These are phyloP conservation scores for Hirudo medicinalis DNA, from an alignment of 1,140 invertebrate species.

Conservation along the genomic window DNA sequence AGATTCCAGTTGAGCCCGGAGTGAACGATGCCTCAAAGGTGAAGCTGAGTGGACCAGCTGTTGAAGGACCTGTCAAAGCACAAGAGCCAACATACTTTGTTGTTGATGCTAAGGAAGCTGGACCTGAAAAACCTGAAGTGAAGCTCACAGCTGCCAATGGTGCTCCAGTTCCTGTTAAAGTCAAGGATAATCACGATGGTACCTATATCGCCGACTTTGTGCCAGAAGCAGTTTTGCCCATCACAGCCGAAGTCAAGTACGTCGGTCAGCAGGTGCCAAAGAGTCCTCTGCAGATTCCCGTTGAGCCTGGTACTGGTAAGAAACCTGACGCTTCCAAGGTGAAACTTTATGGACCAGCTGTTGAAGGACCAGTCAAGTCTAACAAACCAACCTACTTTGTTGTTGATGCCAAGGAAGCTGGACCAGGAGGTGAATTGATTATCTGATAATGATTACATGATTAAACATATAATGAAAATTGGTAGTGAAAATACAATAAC, in stretches of 20 bases:
- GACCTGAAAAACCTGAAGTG: conserved; percentile 13
- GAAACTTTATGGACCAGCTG: conserved; percentile 26
- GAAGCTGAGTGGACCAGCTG: conserved; percentile 22
- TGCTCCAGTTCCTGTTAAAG: conserved; percentile 2
- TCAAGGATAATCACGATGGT: conserved; percentile 9
- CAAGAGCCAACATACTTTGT: conserved; percentile 23
- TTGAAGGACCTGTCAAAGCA: conserved; percentile 22
- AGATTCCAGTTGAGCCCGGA: not conserved
- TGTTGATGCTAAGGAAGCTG: conserved; percentile 23
- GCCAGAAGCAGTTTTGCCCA: not conserved
- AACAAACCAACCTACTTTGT: conserved; percentile 24
- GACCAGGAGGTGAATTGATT: conserved; percentile 15
- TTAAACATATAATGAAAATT: not conserved
- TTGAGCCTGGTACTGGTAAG: not conserved
- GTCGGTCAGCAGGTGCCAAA: not conserved
- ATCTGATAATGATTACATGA: not conserved
- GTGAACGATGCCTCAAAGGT: conserved; percentile 10
- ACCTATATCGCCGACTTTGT: conserved; percentile 7
- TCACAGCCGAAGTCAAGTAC: conserved; percentile 6
- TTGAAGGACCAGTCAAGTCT: conserved; percentile 24
- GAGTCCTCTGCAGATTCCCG: not conserved
- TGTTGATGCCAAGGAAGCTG: conserved; percentile 23
- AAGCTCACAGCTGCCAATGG: not conserved
- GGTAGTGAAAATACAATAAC: not conserved
- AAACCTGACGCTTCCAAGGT: conserved; percentile 11